Conservation (phyloP, 2,888 invertebrate species). For the Erannis defoliaria region DNA sequence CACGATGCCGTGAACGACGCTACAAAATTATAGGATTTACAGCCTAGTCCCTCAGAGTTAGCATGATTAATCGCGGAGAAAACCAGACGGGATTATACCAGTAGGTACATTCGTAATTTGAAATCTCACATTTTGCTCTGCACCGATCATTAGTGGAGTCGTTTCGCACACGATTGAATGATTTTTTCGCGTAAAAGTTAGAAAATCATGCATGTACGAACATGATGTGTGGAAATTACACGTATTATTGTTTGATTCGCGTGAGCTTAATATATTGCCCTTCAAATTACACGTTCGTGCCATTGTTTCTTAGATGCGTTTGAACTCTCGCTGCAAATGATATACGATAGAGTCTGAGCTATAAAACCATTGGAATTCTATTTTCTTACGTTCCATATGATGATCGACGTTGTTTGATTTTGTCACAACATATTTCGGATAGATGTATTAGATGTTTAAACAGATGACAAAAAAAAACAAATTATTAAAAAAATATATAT, state of each 20-base stretch:
- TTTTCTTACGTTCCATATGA: slow-evolving; percentile 19
- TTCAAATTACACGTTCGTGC: slow-evolving; percentile 60
- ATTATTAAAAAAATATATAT: no score
- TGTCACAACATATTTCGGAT: not conserved
- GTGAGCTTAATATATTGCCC: slow-evolving; percentile 61
- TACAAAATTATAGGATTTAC: slow-evolving; percentile 81
- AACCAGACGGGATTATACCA: slow-evolving; percentile 73
- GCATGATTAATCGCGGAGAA: slow-evolving; percentile 82
- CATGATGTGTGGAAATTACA: slow-evolving; percentile 68
- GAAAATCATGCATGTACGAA: slow-evolving; percentile 56
- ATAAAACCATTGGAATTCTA: slow-evolving; percentile 20
- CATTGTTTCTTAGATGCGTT: slow-evolving; percentile 56
- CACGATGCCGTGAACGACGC: slow-evolving; percentile 73
- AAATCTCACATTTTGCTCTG: slow-evolving; percentile 72
- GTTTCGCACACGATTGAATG: slow-evolving; percentile 66
- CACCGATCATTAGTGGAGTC: slow-evolving; percentile 67
- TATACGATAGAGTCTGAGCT: slow-evolving; percentile 24
- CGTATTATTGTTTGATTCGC: slow-evolving; percentile 62
- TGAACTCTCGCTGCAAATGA: slow-evolving; percentile 47
- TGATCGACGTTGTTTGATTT: slow-evolving; percentile 4
- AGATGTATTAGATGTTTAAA: not conserved
- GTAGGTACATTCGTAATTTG: slow-evolving; percentile 68
- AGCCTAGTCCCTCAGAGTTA: slow-evolving; percentile 72
- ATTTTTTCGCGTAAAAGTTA: slow-evolving; percentile 65
- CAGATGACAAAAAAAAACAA: slow-evolving; percentile 19